phyloP scores from a whole-genome alignment of 2,797 vertebrate species.

The Bradypodion pumilum region DNA sequence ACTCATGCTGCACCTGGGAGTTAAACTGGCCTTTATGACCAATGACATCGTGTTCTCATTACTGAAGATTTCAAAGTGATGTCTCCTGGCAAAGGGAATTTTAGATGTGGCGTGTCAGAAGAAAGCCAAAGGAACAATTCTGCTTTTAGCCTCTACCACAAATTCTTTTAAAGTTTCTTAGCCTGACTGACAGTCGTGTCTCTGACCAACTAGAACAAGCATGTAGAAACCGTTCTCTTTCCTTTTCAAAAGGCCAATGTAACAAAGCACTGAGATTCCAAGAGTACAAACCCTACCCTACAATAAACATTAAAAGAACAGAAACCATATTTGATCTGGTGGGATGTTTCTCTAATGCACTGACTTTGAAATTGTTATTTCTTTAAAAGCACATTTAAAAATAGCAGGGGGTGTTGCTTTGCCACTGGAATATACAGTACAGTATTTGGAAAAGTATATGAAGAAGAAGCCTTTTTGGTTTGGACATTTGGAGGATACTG shows the following conservation, averaged over 20 bases:
- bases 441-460: slow-evolving; percentile 29
- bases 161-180: neutral
- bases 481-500: neutral
- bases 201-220: slow-evolving; percentile 21
- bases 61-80: neutral
- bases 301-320: neutral
- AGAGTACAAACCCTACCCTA: slow-evolving; percentile 14
- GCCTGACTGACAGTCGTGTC: neutral
- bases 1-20: neutral
- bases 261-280: neutral
- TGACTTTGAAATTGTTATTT: slow-evolving; percentile 45
- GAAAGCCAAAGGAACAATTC: neutral
- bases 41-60: neutral
- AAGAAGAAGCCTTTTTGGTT: neutral
- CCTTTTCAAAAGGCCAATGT: slow-evolving; percentile 23
- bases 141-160: neutral
- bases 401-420: slow-evolving; percentile 36
- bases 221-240: slow-evolving; percentile 1
- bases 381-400: slow-evolving; percentile 47
- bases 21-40: neutral
- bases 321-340: slow-evolving; percentile 29
- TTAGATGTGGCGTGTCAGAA: neutral
- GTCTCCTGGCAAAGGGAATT: neutral
- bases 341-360: neutral
- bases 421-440: slow-evolving; percentile 23